phyloP scores from a whole-genome alignment of 2,113 vertebrate genomes.

The Anser cygnoides region DNA sequence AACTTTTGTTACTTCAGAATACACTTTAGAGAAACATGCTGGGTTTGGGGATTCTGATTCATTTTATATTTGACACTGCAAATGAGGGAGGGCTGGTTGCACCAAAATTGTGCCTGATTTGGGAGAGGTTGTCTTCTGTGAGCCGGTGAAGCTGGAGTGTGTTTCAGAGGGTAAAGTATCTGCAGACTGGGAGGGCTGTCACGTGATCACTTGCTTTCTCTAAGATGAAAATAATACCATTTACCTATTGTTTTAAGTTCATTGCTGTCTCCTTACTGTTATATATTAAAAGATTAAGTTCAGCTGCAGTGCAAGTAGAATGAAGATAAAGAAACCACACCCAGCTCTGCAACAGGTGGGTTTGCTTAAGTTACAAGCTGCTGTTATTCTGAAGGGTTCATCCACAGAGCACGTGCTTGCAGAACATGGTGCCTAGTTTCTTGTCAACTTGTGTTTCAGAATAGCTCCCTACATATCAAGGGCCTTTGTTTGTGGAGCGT shows the following conservation, averaged over 20 bases:
- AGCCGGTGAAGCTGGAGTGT: not conserved
- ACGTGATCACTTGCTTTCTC: not conserved
- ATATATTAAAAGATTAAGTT: constrained; percentile 31
- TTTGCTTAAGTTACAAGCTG: not conserved
- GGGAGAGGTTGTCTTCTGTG: not conserved
- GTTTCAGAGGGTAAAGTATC: not conserved
- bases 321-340: not conserved
- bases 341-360: not conserved
- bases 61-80: not conserved
- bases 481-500: not conserved
- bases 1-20: not conserved
- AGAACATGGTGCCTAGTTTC: not conserved
- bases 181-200: not conserved
- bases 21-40: not conserved
- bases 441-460: not conserved
- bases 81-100: not conserved
- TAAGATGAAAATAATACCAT: not conserved
- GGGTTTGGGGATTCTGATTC: not conserved
- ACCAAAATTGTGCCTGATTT: not conserved
- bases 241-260: not conserved
- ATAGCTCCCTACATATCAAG: not conserved
- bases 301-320: constrained; percentile 18
- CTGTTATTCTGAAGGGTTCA: not conserved
- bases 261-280: not conserved
- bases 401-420: not conserved